Conservation (phyloP, 1,140 invertebrate species). For the Brachionus plicatilis region DNA sequence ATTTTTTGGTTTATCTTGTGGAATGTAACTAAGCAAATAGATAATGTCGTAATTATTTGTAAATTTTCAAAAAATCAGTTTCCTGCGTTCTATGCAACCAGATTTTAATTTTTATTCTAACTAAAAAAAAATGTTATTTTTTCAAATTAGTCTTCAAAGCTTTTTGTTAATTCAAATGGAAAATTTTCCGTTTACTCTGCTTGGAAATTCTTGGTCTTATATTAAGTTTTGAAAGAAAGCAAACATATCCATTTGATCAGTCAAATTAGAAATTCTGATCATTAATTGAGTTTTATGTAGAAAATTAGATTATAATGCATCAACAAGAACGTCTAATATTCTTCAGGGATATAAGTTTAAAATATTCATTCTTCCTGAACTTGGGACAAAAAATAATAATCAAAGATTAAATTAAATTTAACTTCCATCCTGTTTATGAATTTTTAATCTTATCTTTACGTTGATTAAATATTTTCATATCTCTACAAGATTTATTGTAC, state of each 20-base stretch:
- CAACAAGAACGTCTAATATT: background rate
- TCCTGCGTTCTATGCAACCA: background rate
- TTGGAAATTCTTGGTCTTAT: background rate
- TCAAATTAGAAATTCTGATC: background rate
- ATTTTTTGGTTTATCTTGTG: background rate
- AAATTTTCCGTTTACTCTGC: background rate
- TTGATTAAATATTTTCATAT: background rate
- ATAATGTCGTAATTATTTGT: background rate
- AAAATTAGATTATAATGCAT: background rate
- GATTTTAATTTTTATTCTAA: background rate
- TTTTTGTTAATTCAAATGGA: background rate
- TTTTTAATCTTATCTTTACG: background rate
- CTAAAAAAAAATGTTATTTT: background rate
- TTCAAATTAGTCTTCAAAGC: background rate
- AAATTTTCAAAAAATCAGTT: background rate
- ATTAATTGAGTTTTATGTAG: background rate
- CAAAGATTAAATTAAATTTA: background rate
- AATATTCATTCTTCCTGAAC: background rate
- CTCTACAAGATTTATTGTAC: background rate
- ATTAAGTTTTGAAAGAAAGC: background rate
- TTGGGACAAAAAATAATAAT: background rate
- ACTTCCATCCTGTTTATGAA: background rate
- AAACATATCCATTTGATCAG: background rate
- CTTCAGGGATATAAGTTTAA: background rate
- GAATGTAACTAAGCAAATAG: background rate